A percentile compares a stretch with the other conserved stretches of the same genome.
phyloP scores from a whole-genome alignment of 2,797 vertebrate genomes.

The Euthynnus affinis region DNA sequence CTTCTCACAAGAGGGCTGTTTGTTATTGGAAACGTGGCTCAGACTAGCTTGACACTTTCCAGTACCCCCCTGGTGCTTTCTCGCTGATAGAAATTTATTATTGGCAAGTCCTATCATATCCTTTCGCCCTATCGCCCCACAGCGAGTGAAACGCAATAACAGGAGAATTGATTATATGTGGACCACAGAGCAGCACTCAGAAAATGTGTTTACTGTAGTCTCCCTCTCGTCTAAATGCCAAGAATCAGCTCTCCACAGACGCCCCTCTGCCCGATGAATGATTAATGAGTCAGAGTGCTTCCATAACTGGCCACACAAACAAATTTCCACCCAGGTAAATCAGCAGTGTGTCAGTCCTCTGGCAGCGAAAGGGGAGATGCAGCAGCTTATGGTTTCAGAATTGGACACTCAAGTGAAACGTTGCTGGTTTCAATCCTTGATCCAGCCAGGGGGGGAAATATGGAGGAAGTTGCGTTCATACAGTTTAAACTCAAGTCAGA shows the following conservation, averaged over 20 bases:
- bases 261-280: slow-evolving; percentile 70
- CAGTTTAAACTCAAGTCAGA: no score
- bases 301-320: slow-evolving; percentile 63
- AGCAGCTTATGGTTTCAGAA: neutral
- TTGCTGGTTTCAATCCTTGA: neutral
- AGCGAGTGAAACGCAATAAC: slow-evolving; percentile 81
- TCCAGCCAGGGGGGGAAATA: neutral
- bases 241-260: slow-evolving; percentile 68
- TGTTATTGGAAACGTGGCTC: slow-evolving; percentile 76
- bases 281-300: slow-evolving; percentile 74
- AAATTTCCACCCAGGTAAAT: slow-evolving; percentile 59
- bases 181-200: slow-evolving; percentile 72
- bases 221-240: slow-evolving; percentile 75
- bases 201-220: slow-evolving; percentile 82
- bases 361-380: slow-evolving; percentile 1
- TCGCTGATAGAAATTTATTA: slow-evolving; percentile 78
- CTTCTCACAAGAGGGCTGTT: slow-evolving; percentile 72
- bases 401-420: neutral
- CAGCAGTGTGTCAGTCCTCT: slow-evolving; percentile 32
- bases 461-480: no score
- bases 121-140: slow-evolving; percentile 69
- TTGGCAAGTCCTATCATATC: slow-evolving; percentile 74
- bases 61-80: slow-evolving; percentile 60
- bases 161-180: slow-evolving; percentile 82
- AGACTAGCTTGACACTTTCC: slow-evolving; percentile 65